Conservation (phyloP, 2,797 vertebrate genomes). For the Squalus acanthias region DNA sequence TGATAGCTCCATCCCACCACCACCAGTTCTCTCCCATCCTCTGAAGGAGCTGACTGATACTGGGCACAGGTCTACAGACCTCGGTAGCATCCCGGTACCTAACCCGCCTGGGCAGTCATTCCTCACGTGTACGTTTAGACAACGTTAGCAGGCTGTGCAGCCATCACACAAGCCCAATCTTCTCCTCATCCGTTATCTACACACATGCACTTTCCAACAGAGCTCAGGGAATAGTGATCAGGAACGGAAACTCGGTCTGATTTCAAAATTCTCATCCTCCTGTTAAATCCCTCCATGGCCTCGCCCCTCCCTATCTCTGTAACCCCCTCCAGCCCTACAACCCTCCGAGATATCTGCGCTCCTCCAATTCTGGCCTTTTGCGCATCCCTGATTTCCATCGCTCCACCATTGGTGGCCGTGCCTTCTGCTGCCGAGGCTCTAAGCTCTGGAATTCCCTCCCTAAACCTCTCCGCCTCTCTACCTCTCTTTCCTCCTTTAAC, state of each 20-base stretch:
- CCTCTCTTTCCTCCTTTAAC: too few species aligned
- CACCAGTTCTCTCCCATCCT: not conserved
- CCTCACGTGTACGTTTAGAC: not conserved
- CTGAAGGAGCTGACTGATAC: not conserved
- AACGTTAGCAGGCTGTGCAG: not conserved
- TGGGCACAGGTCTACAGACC: not conserved
- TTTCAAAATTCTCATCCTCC: not conserved
- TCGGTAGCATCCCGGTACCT: not conserved
- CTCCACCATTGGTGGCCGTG: too few species aligned
- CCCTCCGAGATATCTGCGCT: not conserved
- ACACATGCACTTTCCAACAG: not conserved
- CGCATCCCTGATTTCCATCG: too few species aligned
- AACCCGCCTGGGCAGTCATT: not conserved
- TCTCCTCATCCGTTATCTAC: not conserved
- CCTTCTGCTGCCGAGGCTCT: too few species aligned
- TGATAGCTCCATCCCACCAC: not conserved
- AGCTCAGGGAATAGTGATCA: not conserved
- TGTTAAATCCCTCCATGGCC: not conserved
- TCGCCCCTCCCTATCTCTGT: not conserved
- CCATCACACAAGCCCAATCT: not conserved
- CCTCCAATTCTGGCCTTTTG: not conserved
- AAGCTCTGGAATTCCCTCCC: too few species aligned
- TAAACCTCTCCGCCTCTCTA: too few species aligned
- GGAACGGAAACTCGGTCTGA: not conserved
- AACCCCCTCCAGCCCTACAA: not conserved